These are phyloP conservation scores for Euplagia quadripunctaria DNA, from an alignment of 2,888 invertebrate species.

Conservation along the genomic window DNA sequence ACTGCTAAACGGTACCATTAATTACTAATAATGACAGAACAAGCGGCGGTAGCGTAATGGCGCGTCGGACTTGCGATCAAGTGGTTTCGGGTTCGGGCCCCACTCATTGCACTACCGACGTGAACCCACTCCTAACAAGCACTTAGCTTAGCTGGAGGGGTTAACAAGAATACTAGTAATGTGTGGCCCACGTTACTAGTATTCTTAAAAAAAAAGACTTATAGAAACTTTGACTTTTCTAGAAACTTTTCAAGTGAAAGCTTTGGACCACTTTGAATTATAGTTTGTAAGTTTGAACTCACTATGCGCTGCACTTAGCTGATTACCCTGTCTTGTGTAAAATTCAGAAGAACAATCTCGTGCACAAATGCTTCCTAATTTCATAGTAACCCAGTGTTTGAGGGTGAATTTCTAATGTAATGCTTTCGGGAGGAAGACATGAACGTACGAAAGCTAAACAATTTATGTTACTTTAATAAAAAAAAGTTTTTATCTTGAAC, in stretches of 20 bases:
- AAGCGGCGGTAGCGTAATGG: too few species aligned
- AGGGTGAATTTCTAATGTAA: conserved; percentile 76
- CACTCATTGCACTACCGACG: too few species aligned
- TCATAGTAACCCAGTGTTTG: conserved; percentile 60
- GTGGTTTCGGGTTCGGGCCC: too few species aligned
- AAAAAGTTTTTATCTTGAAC: background rate
- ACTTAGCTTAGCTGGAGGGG: too few species aligned
- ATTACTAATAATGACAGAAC: background rate
- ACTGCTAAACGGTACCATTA: too few species aligned
- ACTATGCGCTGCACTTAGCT: conserved; percentile 64
- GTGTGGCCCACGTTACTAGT: too few species aligned
- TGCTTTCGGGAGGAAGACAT: conserved; percentile 40
- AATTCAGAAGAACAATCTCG: conserved; percentile 59
- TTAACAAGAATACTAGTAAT: too few species aligned
- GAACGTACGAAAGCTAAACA: conserved; percentile 1
- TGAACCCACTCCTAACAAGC: too few species aligned
- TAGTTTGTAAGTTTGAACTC: conserved; percentile 26
- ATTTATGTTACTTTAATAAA: background rate
- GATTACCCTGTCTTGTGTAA: conserved; percentile 68
- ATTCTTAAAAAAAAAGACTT: background rate
- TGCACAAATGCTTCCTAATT: conserved; percentile 70
- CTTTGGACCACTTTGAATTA: background rate
- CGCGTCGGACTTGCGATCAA: too few species aligned
- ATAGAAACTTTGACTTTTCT: background rate
- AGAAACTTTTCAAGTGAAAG: background rate